Evolutionary conservation across 2,888 invertebrate genomes (phyloP).

Genomic region (Gortyna flavago): DNA sequence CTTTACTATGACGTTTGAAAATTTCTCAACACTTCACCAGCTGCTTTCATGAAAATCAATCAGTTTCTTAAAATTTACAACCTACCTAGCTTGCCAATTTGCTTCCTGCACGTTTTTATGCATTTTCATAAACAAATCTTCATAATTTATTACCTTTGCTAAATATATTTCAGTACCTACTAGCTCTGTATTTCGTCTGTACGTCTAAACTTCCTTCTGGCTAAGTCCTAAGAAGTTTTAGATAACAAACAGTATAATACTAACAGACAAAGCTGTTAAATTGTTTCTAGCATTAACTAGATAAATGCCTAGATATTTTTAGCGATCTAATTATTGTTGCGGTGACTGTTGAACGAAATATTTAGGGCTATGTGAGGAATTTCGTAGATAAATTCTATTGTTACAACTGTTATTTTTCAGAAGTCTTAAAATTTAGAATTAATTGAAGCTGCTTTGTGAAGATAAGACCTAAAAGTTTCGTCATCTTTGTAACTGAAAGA

Average conservation of each 20-base stretch:
- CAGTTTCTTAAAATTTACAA: background rate
- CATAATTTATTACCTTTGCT: constrained; percentile 49
- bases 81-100: constrained; percentile 2
- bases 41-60: constrained; percentile 7
- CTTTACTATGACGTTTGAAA: background rate
- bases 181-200: constrained; percentile 59
- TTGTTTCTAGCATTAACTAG: constrained; percentile 33
- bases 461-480: background rate
- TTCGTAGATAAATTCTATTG: constrained; percentile 9
- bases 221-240: constrained; percentile 46
- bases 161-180: constrained; percentile 54
- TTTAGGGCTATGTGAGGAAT: constrained; percentile 9
- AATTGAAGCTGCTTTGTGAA: background rate
- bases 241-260: constrained; percentile 51
- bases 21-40: constrained; percentile 9
- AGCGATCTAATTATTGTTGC: constrained; percentile 5
- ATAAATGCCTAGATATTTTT: constrained; percentile 8
- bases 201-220: constrained; percentile 65
- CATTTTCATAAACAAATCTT: constrained; percentile 45
- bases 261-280: constrained; percentile 26
- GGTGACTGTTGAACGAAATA: constrained; percentile 8
- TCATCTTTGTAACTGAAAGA: background rate
- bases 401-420: background rate
- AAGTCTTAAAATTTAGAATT: background rate
- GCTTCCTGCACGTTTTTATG: constrained; percentile 24